Evolutionary conservation across 2,113 vertebrate species (phyloP), one percentile per base, ranked within the genome.

Genomic region (Corvus moneduloides): DNA sequence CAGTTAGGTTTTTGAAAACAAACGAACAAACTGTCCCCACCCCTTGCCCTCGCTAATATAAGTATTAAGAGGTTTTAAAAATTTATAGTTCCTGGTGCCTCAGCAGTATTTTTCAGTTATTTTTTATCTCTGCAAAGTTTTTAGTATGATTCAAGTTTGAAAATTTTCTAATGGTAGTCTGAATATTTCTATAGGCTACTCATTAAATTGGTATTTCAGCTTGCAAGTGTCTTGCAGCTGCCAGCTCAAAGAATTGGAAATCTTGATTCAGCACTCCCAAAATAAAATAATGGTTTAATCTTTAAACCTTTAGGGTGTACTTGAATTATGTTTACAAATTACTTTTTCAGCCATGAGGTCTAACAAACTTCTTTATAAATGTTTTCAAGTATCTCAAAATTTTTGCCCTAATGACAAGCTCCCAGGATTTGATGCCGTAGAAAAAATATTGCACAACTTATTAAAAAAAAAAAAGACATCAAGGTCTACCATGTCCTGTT

Each of bases 251-350:
- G 33, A 75, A 67, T 55, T 81, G 66, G 87, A 96, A 89, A 75
- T 67, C 39, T 44, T 72, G 64, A 87, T 91, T 96, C 77, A 84
- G 41, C 55, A 74, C 23, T 96, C 64, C 27, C 43, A 81, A 91
- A 94, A 77, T 87, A 93, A 96, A 96, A 87, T 71, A 85, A 44
- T 44, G 24, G 55, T 63, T 89, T 58, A 75, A 15, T 87, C 41
- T 90, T 61, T 87, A 90, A 85, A 83, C 28, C n/a, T 87, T 72
- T 79, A 83, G 66, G 35, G 19, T 79, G 64, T 48, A 68, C 12
- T 85, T 84, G 49, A 92, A 77, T 92, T 62, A 73, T 86, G 15
- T 93, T 93, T 93, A 67, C 49, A 79, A 35, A 85, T 91, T 44
- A 72, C 6, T 87, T 89, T 89, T 90, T 74, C 67, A 88, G 35